Evolutionary conservation across 2,113 vertebrate genomes (phyloP), one percentile per base, ranked within the genome.

Genomic region (Trematocara unimaculatum): DNA sequence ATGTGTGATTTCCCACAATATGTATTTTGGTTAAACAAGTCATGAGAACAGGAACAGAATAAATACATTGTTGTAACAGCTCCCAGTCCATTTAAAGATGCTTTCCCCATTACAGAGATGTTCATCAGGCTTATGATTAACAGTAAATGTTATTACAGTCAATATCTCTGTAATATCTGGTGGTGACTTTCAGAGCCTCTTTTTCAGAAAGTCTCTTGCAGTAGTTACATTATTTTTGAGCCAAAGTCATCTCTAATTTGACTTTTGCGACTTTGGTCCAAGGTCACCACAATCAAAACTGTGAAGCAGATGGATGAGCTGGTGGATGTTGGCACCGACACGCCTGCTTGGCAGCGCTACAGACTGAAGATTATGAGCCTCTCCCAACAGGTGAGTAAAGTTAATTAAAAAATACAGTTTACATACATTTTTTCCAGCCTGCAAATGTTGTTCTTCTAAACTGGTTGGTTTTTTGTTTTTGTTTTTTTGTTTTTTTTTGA

Each of bases 201-300:
- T 79, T 67, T 85, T 23, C 10, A 33, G 42, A 82, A 35, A 82
- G 45, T 33, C n/a, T 38, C 60, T 53, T 67, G 54, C 18, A 13
- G 23, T 11, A 35, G 12, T 58, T 18, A 14, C 6, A 45, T 72
- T 47, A n/a, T 23, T 26, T 54, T 78, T 42, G 14, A 79, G 38
- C 58, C 58, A 26, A 38, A 83, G 38, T 72, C 14, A 4, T 54
- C 13, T 49, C 29, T 86, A 45, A 80, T 49, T 31, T 29, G 29
- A 81, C 29, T 67, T 77, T 11, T 60, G 23, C 74, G 31, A 88
- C 23, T 54, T 82, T 74, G 6, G 38, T 85, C 14, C 5, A 92
- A 99, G 98, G 98, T 99, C 26, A 99, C 98, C 85, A 98, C 98
- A 60, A 99, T 99, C 93, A 99, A 99, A 96, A 98, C 97, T 0